phyloP scores from a whole-genome alignment of 2,113 vertebrate genomes.

The Gnathonemus longibarbis region DNA sequence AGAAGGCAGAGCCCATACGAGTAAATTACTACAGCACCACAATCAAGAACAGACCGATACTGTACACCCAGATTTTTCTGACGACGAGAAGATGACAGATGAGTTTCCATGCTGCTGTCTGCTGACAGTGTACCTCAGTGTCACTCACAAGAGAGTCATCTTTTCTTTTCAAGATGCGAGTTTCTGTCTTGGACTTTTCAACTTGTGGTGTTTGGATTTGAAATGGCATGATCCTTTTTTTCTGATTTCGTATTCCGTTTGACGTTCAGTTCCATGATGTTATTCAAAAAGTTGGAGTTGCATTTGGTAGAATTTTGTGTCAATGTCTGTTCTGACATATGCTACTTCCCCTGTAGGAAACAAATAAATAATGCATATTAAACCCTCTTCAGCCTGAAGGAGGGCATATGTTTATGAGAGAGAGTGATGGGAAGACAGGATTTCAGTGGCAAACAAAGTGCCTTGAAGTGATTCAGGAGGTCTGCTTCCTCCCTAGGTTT shows the following conservation, averaged over 20 bases:
- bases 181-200: neutral
- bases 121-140: slow-evolving; percentile 11
- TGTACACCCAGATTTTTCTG: neutral
- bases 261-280: neutral
- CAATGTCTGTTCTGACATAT: neutral
- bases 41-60: neutral
- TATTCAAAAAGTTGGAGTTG: neutral
- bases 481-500: neutral
- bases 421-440: neutral
- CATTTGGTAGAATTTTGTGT: neutral
- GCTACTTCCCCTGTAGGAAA: slow-evolving; percentile 1
- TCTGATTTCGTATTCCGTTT: neutral
- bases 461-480: neutral
- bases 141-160: neutral
- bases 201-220: neutral
- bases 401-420: neutral
- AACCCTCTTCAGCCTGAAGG: neutral
- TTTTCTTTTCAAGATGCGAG: neutral
- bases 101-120: neutral
- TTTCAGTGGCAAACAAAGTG: slow-evolving; percentile 5
- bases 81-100: neutral
- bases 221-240: neutral
- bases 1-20: neutral
- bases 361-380: neutral
- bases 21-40: neutral